These are phyloP conservation scores for Pterocles orientalis DNA, from an alignment of 2,113 vertebrate genomes.

Conservation along the genomic window DNA sequence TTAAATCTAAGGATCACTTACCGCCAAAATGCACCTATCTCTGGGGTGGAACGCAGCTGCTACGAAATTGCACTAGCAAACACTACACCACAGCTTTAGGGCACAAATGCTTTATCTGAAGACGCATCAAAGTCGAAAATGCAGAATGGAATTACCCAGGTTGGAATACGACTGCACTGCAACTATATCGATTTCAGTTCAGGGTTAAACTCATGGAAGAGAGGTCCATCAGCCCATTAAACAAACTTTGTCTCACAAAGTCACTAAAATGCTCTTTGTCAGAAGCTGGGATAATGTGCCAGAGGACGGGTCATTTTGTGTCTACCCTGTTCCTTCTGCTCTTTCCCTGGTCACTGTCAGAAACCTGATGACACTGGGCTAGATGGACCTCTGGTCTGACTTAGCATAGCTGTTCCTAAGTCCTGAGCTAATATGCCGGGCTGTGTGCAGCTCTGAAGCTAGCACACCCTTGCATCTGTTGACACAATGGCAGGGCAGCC, in stretches of 20 bases:
- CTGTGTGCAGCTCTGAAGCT: neutral
- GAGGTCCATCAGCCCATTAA: neutral
- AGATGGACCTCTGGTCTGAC: neutral
- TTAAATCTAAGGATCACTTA: conserved; percentile 42
- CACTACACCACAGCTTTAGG: neutral
- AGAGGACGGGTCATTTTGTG: neutral
- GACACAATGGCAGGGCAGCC: neutral
- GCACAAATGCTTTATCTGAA: conserved; percentile 30
- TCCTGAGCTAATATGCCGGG: neutral
- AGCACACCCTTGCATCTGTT: neutral
- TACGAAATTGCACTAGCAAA: conserved; percentile 4
- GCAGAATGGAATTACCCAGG: conserved; percentile 36
- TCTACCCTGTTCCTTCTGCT: neutral
- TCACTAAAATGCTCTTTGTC: neutral
- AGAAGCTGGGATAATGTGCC: neutral
- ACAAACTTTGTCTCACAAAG: neutral
- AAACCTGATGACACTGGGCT: neutral
- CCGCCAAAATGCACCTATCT: conserved; percentile 6
- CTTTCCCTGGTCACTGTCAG: neutral
- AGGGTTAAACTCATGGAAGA: neutral
- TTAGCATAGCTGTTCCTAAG: neutral
- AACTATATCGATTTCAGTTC: neutral
- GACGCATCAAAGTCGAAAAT: conserved; percentile 40
- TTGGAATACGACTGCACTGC: conserved; percentile 14
- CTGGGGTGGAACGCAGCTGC: conserved; percentile 1